phyloP scores from a whole-genome alignment of 2,888 invertebrate species.

The Cerceris rybyensis region DNA sequence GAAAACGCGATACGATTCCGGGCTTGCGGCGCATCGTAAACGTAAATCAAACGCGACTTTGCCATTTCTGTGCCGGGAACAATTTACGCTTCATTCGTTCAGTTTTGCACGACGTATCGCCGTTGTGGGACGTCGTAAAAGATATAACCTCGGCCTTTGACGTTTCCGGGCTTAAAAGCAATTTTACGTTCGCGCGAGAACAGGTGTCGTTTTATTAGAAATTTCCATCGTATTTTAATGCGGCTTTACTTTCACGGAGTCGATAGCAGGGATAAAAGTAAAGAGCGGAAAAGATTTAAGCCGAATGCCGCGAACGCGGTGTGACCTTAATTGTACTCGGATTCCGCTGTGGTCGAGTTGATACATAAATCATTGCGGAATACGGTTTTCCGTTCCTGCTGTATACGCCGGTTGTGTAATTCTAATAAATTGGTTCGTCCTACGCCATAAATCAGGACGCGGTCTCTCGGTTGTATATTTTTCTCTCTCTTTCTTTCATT shows the following conservation, averaged over 20 bases:
- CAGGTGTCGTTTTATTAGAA: slow-evolving; percentile 24
- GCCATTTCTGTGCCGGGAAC: too few species aligned
- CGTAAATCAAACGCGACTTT: too few species aligned
- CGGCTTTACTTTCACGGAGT: slow-evolving; percentile 14
- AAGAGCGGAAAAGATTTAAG: slow-evolving; percentile 23
- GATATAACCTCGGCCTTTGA: neutral
- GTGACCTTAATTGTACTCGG: slow-evolving; percentile 55
- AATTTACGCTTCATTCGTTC: too few species aligned
- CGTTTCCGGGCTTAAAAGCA: neutral
- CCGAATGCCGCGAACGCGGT: slow-evolving; percentile 22
- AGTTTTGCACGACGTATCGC: too few species aligned
- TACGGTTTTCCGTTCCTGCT: slow-evolving; percentile 51
- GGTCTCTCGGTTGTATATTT: slow-evolving; percentile 3
- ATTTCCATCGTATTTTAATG: neutral
- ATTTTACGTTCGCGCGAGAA: neutral
- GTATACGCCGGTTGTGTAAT: slow-evolving; percentile 66
- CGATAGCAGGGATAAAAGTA: slow-evolving; percentile 12
- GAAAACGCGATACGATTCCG: neutral
- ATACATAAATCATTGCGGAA: slow-evolving; percentile 63
- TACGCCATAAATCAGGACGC: slow-evolving; percentile 57
- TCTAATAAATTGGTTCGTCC: slow-evolving; percentile 72
- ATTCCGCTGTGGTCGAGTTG: slow-evolving; percentile 39
- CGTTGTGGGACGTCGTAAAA: neutral
- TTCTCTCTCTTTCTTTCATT: neutral
- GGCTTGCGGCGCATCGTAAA: too few species aligned